These are phyloP conservation scores for Xanthia icteritia DNA, from an alignment of 2,888 invertebrate species.

Conservation along the genomic window DNA sequence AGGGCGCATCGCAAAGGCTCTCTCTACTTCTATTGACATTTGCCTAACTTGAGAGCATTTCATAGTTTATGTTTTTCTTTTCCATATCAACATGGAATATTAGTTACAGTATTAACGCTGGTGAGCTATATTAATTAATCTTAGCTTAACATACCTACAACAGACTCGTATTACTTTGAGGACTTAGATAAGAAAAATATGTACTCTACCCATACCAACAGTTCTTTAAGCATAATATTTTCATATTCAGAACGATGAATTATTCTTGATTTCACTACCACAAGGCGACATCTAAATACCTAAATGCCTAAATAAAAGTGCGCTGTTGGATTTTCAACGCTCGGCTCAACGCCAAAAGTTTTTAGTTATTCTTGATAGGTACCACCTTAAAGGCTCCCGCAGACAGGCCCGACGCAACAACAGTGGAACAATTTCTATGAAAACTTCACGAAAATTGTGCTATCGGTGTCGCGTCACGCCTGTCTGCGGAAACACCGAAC, in stretches of 20 bases:
- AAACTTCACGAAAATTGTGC: too few species aligned
- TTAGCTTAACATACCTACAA: not conserved
- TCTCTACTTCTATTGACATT: slow-evolving; percentile 13
- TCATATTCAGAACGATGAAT: not conserved
- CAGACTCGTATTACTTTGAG: not conserved
- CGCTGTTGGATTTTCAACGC: not conserved
- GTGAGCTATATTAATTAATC: not conserved
- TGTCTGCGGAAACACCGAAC: too few species aligned
- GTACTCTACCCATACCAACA: not conserved
- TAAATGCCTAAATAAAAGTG: not conserved
- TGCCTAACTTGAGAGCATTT: not conserved
- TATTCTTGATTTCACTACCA: not conserved
- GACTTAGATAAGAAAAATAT: not conserved
- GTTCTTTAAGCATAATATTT: not conserved
- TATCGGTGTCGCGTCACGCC: too few species aligned
- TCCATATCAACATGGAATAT: slow-evolving; percentile 11
- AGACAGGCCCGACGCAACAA: too few species aligned
- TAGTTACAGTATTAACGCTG: not conserved
- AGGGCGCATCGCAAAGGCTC: not conserved
- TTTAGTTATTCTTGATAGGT: not conserved
- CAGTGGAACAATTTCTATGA: too few species aligned
- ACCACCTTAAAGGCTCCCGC: too few species aligned
- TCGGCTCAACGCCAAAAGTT: too few species aligned
- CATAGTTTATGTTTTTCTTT: slow-evolving; percentile 21
- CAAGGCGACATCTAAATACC: not conserved